A percentile compares a stretch with the other conserved stretches of the same genome.
These are phyloP conservation scores for Cryptoblepharus egeriae DNA, from an alignment of 2,797 vertebrate species.

Conservation along the genomic window DNA sequence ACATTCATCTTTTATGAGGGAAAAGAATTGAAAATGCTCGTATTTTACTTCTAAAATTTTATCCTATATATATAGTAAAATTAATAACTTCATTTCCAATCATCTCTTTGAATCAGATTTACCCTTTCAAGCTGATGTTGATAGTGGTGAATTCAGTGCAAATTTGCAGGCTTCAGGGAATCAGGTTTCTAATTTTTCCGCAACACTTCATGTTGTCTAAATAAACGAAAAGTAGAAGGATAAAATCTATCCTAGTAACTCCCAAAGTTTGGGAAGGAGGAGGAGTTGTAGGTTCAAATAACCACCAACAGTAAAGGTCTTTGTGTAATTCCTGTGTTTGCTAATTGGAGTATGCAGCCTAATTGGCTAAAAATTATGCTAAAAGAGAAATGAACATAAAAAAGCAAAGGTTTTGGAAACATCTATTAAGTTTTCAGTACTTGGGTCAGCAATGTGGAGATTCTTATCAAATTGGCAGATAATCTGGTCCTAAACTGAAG, in stretches of 20 bases:
- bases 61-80: too few species aligned
- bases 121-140: background rate
- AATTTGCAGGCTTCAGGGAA: background rate
- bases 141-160: background rate
- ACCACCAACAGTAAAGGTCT: background rate
- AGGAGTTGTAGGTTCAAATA: background rate
- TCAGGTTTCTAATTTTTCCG: background rate
- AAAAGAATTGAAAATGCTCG: too few species aligned
- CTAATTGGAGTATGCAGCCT: background rate
- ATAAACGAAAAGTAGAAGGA: background rate
- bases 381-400: background rate
- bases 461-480: background rate
- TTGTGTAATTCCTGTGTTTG: background rate
- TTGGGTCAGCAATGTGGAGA: background rate
- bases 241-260: background rate
- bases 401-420: background rate
- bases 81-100: too few species aligned
- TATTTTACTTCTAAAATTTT: background rate
- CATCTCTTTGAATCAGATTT: background rate
- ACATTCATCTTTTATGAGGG: background rate
- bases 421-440: background rate
- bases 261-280: background rate
- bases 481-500: background rate
- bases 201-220: background rate
- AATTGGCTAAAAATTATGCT: background rate